A percentile compares a stretch with the other conserved stretches of the same genome.
These are phyloP conservation scores for Characodon lateralis DNA, from an alignment of 2,797 vertebrate genomes.

Conservation along the genomic window DNA sequence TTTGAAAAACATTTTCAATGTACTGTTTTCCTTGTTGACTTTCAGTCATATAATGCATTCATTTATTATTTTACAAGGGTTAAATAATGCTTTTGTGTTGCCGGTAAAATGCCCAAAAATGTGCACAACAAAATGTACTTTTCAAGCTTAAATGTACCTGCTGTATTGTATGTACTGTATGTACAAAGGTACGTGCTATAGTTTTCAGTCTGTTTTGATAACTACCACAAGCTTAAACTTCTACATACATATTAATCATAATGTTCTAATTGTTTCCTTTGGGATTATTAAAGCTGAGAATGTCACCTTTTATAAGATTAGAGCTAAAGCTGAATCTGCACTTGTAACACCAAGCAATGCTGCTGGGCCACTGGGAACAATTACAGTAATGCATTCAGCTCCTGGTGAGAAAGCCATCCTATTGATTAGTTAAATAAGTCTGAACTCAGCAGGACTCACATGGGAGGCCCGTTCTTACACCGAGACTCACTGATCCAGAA, in stretches of 20 bases:
- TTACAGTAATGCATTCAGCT: slow-evolving; percentile 39
- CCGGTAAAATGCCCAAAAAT: background rate
- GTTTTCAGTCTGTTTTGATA: no score
- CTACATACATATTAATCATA: no score
- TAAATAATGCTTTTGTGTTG: background rate
- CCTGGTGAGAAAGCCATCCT: slow-evolving; percentile 27
- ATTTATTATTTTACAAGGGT: background rate
- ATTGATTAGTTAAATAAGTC: slow-evolving; percentile 60
- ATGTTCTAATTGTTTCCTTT: no score
- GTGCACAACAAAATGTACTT: background rate
- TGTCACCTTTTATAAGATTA: background rate
- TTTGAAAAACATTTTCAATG: background rate
- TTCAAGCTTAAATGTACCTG: background rate
- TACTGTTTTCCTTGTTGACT: background rate
- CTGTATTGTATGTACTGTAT: background rate
- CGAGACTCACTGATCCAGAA: slow-evolving; percentile 31
- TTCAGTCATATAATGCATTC: background rate
- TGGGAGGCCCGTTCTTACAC: slow-evolving; percentile 27
- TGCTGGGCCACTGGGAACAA: slow-evolving; percentile 27
- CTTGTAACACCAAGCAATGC: slow-evolving; percentile 2
- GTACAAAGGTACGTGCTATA: background rate
- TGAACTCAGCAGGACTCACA: slow-evolving; percentile 34
- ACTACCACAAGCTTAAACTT: no score
- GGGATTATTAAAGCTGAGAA: background rate
- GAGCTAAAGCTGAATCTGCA: background rate